Evolutionary conservation across 2,888 invertebrate species (phyloP).

Genomic region (Hydroisotoma schaefferi): DNA sequence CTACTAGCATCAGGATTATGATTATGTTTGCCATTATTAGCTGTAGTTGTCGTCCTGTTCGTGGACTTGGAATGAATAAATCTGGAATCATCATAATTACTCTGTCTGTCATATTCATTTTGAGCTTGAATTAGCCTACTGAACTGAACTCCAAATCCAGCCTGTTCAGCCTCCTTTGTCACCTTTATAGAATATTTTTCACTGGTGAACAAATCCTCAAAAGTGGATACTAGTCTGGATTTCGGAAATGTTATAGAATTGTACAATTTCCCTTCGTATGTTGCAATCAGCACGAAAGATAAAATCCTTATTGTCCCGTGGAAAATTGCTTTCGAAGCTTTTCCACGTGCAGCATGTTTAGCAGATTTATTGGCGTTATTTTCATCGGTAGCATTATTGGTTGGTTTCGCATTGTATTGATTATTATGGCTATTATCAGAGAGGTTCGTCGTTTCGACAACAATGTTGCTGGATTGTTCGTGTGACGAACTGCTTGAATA

Average conservation of each 20-base stretch:
- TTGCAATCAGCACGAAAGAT: conserved; percentile 38
- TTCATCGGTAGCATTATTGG: background rate
- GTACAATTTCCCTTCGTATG: conserved; percentile 45
- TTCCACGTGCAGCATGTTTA: conserved; percentile 29
- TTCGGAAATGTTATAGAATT: conserved; percentile 44
- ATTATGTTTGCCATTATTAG: background rate
- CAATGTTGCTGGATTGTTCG: background rate
- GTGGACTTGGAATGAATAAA: no score
- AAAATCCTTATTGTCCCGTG: conserved; percentile 40
- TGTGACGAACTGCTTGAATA: background rate
- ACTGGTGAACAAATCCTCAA: conserved; percentile 38
- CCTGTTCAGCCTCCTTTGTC: conserved; percentile 28
- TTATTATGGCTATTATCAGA: background rate
- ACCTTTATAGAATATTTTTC: conserved; percentile 40
- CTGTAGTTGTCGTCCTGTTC: no score
- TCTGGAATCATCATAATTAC: background rate
- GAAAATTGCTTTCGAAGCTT: conserved; percentile 35
- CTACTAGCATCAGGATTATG: background rate
- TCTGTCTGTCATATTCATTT: background rate
- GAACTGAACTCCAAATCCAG: background rate
- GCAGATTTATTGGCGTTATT: background rate
- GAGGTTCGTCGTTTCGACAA: no score
- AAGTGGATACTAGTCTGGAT: conserved; percentile 30
- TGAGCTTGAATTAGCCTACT: background rate
- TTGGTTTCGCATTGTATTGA: background rate